Base-by-base conservation (phyloP, 2,797 vertebrate species). In the Lophius americanus region DNA sequence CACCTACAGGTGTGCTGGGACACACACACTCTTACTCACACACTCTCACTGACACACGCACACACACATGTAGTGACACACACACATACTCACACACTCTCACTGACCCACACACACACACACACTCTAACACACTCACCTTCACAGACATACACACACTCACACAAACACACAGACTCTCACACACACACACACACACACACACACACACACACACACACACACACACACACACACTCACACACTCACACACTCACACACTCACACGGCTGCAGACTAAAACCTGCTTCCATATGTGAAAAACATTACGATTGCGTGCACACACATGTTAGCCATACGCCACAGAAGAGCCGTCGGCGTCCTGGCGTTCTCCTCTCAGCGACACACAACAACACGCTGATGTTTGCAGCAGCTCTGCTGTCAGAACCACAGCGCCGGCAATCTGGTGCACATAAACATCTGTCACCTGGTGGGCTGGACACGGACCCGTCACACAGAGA, bases 1-100 rank as follows among this genome's bases (percentile, higher is more conserved):
- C 78, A 86, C 61, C 70, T 85, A 88, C 92, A 92, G 89, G 91
- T 92, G 89, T 83, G 82, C 86, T 70, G 78, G 79, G 75, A 73
- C 69, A 46, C 9, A 48, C 58, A 62, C 78, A 70, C 51, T 23
- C 23, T 23, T 8, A 6, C 37, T 44, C 52, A 53, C 67, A 55
- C 55, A 36, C 36, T 32, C 60, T 48, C 35, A 54, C 51, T 46
- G 36, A 41, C 57, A 60, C 63, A 70, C 73, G 63, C 51, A 60
- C 51, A 43, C 50, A 51, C 57, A 55, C 35, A 54, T 52, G 43
- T 49, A 55, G 49, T 47, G 51, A 70, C 68, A 49, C 58, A 59
- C 39, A 52, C 42, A 42, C 23, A 62, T 43, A 54, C 60, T 42
- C 9, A 42, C 44, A 52, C 14, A 48, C 47, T 59, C 12, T 14